A percentile compares a stretch with the other conserved stretches of the same genome.
These are phyloP conservation scores for Mastigias papua DNA, from an alignment of 30 jellyfish, hydroid and myxozoan species.

Conservation along the genomic window DNA sequence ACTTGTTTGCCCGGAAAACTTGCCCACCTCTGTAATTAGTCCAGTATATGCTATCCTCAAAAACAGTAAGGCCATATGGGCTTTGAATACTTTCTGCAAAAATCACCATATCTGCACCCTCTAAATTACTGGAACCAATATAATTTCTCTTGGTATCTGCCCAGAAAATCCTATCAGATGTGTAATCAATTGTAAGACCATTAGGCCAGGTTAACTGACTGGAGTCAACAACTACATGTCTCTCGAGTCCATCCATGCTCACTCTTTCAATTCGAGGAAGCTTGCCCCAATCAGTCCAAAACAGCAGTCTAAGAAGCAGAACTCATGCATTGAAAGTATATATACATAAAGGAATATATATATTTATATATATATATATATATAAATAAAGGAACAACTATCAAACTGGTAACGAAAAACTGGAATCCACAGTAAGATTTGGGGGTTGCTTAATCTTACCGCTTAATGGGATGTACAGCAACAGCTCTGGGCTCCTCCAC, in stretches of 20 bases:
- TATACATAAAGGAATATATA: too few relatives aligned
- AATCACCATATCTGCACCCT: conserved; percentile 66
- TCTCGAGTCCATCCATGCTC: conserved; percentile 87
- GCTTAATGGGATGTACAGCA: conserved; percentile 91
- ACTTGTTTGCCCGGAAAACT: conserved; percentile 88
- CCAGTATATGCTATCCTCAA: conserved; percentile 92
- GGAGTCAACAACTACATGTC: conserved; percentile 59
- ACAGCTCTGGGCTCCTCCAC: conserved; percentile 84
- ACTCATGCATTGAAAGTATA: too few relatives aligned
- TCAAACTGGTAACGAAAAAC: too few relatives aligned
- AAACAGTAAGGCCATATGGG: conserved; percentile 87
- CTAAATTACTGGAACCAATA: conserved; percentile 85
- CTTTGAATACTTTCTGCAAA: conserved; percentile 41
- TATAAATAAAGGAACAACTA: too few relatives aligned
- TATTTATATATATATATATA: too few relatives aligned
- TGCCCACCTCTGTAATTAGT: conserved; percentile 70
- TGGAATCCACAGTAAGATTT: neutral
- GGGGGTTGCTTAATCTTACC: conserved; percentile 47
- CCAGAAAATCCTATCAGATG: conserved; percentile 85
- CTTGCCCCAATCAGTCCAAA: conserved; percentile 94
- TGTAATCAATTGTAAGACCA: conserved; percentile 87
- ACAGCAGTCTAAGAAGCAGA: conserved; percentile 66
- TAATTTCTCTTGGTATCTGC: conserved; percentile 57
- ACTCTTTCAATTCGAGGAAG: conserved; percentile 79
- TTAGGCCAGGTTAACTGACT: conserved; percentile 72